Evolutionary conservation across 2,888 invertebrate species (phyloP), one percentile per base, ranked within the genome.

Genomic region (Hololepta plana): DNA sequence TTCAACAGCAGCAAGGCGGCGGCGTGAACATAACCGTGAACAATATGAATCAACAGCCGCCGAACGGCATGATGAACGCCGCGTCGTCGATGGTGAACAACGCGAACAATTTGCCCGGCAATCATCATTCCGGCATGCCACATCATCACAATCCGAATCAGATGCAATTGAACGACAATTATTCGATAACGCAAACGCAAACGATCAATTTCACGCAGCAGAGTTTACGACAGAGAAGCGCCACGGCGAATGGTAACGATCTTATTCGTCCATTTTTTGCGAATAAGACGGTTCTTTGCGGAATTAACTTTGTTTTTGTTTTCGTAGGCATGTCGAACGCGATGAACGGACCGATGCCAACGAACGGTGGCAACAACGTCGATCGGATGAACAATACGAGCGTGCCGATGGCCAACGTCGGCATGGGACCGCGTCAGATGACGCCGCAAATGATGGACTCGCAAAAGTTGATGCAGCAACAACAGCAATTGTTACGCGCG

Each of bases 121-220:
- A 33, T 26, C 32, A 36, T 24, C 36, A 36, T 14, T 35, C 37
- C 12, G 34, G 34, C 12, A 34, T 37, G 17, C 29, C 32, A 12
- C 36, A 28, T 23, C 39, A 38, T 28, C 40, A 40, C 24, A 32
- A 47, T 33, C 32, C 59, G 24, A 53, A 56, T 27, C 31, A 32
- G n/a, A 28, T 31, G 25, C 31, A 32, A 12, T 32, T 35, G 20
- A 59, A 60, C 38, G 71, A 72, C 35, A 55, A 60, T 19, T 81
- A 80, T 49, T 72, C 75, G 20, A 69, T 80, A 49, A 75, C 80
- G 19, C 84, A 82, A 58, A 72, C 77, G 40, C 84, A 84, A 55
- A 80, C 80, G 35, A 80, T 84, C 49, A 84, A 79, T 58, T 82
- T 82, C 53, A 73, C 74, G 13, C 80, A 80, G 47, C 76, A 75